These are phyloP conservation scores for Crioceris asparagi DNA, from an alignment of 2,888 invertebrate genomes.

Conservation along the genomic window DNA sequence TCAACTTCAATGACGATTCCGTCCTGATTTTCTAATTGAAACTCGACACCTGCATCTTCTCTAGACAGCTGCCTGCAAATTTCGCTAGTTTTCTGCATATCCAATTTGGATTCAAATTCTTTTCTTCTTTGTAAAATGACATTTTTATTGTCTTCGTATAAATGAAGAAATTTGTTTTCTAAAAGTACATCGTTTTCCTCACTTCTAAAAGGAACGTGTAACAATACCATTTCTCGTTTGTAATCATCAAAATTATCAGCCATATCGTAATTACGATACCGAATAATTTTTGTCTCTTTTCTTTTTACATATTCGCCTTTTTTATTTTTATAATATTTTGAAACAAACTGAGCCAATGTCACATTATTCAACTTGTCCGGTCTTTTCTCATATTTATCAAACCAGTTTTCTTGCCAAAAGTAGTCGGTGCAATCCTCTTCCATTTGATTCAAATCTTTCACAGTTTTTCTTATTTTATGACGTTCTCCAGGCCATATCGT, in stretches of 20 bases:
- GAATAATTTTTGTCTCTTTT: neutral
- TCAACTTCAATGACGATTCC: too few relatives aligned
- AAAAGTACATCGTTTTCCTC: neutral
- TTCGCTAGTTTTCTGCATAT: neutral
- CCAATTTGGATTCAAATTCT: slow-evolving; percentile 2
- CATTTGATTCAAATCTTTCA: neutral
- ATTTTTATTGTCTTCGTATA: slow-evolving; percentile 1
- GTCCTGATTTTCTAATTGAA: too few relatives aligned
- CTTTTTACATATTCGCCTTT: neutral
- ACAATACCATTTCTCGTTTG: neutral
- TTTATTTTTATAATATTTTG: neutral
- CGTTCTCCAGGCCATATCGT: neutral
- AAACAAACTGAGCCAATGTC: neutral
- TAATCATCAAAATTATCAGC: neutral
- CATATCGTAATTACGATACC: neutral
- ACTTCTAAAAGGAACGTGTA: neutral
- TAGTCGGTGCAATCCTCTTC: neutral
- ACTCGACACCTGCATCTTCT: too few relatives aligned
- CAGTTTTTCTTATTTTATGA: neutral
- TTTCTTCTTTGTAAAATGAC: slow-evolving; percentile 2
- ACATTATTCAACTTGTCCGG: neutral
- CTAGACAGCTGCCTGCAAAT: slow-evolving; percentile 1
- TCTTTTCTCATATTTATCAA: slow-evolving; percentile 1
- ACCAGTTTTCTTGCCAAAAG: neutral
- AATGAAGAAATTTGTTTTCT: neutral